These are phyloP conservation scores for Euura saliciscinereae DNA, from an alignment of 1,140 invertebrate species.

Conservation along the genomic window DNA sequence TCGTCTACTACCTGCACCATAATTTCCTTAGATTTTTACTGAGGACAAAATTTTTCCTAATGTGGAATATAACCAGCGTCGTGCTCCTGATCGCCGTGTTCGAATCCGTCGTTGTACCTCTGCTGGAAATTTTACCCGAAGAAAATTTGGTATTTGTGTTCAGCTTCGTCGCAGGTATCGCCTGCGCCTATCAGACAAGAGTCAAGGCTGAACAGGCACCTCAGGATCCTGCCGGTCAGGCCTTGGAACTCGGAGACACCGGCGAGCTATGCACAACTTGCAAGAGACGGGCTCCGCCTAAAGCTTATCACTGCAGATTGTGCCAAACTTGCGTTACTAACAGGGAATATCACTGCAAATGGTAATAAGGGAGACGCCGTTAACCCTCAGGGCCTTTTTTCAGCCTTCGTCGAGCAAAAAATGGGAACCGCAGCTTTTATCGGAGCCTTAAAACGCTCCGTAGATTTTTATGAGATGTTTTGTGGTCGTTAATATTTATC, in stretches of 20 bases:
- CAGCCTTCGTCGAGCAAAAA: no score
- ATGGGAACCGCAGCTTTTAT: no score
- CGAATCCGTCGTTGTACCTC: conserved; percentile 66
- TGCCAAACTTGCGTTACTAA: conserved; percentile 54
- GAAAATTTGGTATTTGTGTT: conserved; percentile 70
- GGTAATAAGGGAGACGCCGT: conserved; percentile 33
- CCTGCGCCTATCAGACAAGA: conserved; percentile 66
- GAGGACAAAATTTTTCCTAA: conserved; percentile 71
- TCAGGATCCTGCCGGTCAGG: conserved; percentile 40
- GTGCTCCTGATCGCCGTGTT: conserved; percentile 70
- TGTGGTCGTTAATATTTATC: no score
- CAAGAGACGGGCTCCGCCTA: conserved; percentile 45
- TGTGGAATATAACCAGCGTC: conserved; percentile 70
- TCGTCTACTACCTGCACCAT: conserved; percentile 67
- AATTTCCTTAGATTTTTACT: conserved; percentile 66
- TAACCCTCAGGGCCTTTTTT: not conserved
- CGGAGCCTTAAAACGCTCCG: no score
- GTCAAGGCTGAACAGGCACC: conserved; percentile 51
- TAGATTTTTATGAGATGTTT: no score
- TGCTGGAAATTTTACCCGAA: conserved; percentile 69
- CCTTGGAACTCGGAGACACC: conserved; percentile 51
- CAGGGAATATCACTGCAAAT: conserved; percentile 57
- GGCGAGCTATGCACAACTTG: conserved; percentile 53
- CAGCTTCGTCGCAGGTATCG: conserved; percentile 62
- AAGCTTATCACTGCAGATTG: conserved; percentile 49